Percentiles rank a stretch among this genome's conserved stretches.
Evolutionary conservation across 2,113 vertebrate genomes (phyloP).

Genomic region (Seriola quinqueradiata): DNA sequence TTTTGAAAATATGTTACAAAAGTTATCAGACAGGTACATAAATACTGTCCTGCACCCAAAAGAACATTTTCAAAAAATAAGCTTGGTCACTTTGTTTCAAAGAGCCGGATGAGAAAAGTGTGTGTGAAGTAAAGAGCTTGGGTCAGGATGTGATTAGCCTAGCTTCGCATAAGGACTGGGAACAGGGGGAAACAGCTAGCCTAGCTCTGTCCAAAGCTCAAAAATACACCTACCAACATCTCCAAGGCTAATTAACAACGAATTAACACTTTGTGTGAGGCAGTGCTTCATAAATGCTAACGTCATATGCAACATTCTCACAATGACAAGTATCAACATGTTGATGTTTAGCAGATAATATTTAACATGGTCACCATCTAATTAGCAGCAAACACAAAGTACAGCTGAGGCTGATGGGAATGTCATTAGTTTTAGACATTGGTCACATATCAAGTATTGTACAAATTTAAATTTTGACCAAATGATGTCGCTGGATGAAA

Average conservation of each 20-base stretch:
- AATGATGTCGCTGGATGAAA: background rate
- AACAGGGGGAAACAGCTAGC: background rate
- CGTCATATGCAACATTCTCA: background rate
- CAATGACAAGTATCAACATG: background rate
- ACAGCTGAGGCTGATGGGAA: background rate
- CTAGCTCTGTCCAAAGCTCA: background rate
- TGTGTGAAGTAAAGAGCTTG: background rate
- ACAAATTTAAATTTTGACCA: too few species aligned
- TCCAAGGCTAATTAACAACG: background rate
- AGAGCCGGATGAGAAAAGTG: background rate
- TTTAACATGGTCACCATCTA: background rate
- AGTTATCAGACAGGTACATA: background rate
- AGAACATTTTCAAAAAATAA: background rate
- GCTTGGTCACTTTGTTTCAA: background rate
- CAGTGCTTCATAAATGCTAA: background rate
- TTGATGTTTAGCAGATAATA: background rate
- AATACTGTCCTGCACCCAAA: background rate
- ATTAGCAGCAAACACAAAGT: background rate
- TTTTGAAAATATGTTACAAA: background rate
- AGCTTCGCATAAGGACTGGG: background rate
- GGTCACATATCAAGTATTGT: background rate
- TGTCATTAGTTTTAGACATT: background rate
- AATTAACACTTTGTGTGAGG: too few species aligned
- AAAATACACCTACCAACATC: background rate
- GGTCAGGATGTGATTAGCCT: background rate